These are phyloP conservation scores for Nephrotoma flavescens DNA, from an alignment of 2,888 invertebrate species.

Conservation along the genomic window DNA sequence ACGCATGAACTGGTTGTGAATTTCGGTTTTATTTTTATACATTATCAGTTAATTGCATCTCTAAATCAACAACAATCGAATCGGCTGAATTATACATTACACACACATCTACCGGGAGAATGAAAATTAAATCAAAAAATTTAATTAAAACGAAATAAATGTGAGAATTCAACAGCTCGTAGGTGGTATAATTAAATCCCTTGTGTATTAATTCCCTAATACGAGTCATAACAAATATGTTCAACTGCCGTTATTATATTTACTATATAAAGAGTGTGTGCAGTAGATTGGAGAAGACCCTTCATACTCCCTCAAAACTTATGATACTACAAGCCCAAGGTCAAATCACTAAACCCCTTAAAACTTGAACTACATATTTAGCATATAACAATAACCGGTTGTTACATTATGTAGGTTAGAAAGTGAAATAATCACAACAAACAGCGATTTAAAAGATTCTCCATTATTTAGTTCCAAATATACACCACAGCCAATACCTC, in stretches of 20 bases:
- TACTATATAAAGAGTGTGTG: no score
- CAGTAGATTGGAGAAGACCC: no score
- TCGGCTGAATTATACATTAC: neutral
- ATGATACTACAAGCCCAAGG: neutral
- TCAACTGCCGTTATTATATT: no score
- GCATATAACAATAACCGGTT: neutral
- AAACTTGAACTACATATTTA: neutral
- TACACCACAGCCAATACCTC: neutral
- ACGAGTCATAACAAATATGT: neutral
- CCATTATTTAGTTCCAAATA: no score
- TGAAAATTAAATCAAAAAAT: neutral
- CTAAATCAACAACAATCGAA: neutral
- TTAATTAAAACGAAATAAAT: neutral
- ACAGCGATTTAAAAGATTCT: neutral
- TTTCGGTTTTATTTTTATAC: neutral
- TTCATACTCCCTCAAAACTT: no score
- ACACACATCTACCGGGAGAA: neutral
- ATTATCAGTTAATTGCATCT: neutral
- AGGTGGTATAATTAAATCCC: neutral
- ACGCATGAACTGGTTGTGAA: neutral
- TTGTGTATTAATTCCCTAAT: neutral
- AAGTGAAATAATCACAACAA: neutral
- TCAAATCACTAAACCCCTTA: neutral
- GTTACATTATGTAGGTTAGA: neutral
- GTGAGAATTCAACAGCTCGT: neutral